Evolutionary conservation across 1,140 invertebrate genomes (phyloP).

Genomic region (Meteorus sp.): DNA sequence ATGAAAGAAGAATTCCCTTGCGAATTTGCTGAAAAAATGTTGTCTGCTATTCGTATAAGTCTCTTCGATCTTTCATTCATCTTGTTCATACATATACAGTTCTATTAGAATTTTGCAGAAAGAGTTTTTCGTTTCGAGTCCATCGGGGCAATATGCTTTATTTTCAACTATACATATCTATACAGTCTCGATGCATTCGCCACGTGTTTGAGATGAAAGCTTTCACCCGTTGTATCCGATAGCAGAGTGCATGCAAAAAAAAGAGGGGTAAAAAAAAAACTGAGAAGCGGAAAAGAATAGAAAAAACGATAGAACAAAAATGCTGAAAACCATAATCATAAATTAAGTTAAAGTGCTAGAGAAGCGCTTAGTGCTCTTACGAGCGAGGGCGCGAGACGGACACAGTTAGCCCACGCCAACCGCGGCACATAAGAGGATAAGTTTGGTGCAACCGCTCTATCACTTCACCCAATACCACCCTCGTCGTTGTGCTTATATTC

Average conservation of each 20-base stretch:
- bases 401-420: slow-evolving; percentile 30
- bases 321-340: slow-evolving; percentile 50
- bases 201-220: slow-evolving; percentile 14
- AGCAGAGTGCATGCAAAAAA: slow-evolving; percentile 36
- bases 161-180: no score
- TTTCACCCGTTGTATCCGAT: slow-evolving; percentile 33
- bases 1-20: no score
- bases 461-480: no score
- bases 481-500: neutral
- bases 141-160: no score
- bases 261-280: slow-evolving; percentile 30
- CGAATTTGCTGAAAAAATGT: no score
- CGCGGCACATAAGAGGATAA: slow-evolving; percentile 35
- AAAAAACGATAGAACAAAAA: no score
- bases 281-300: slow-evolving; percentile 30
- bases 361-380: slow-evolving; percentile 41
- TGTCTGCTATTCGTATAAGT: neutral
- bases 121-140: no score
- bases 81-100: no score
- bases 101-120: no score
- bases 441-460: slow-evolving; percentile 27
- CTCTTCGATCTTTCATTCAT: no score
- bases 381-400: slow-evolving; percentile 15
- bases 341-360: slow-evolving; percentile 50
- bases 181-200: slow-evolving; percentile 14